Evolutionary conservation across 2,797 vertebrate genomes (phyloP).

Genomic region (Megaceryle alcyon): DNA sequence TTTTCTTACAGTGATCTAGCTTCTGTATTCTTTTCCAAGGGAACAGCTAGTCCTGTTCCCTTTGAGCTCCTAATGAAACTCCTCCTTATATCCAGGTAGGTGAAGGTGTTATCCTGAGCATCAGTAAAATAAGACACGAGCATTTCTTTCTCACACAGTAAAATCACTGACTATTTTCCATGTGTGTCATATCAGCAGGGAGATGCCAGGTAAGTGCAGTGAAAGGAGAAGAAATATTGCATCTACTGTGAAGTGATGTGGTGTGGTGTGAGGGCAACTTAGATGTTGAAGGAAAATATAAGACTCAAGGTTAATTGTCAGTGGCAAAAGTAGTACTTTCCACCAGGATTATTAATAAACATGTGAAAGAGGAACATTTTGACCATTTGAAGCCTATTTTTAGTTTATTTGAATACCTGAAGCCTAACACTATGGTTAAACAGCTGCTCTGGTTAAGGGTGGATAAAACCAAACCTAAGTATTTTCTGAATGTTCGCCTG

Average conservation of each 20-base stretch:
- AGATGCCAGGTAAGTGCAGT: background rate
- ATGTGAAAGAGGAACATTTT: background rate
- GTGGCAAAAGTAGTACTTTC: background rate
- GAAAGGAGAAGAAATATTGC: background rate
- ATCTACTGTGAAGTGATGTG: background rate
- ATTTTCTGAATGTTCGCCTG: background rate
- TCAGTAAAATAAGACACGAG: background rate
- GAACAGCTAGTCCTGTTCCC: background rate
- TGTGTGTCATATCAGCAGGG: background rate
- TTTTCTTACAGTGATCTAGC: background rate
- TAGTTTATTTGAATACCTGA: background rate
- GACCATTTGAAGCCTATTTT: conserved; percentile 20
- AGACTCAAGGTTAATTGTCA: background rate
- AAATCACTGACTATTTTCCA: background rate
- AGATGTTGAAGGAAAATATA: background rate
- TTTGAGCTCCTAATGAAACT: background rate
- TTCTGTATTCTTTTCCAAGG: background rate
- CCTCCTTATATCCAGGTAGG: background rate
- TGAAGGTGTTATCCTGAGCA: background rate
- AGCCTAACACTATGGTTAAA: background rate
- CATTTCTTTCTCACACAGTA: background rate
- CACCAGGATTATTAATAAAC: conserved; percentile 41
- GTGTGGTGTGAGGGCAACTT: background rate
- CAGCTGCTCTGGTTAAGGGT: background rate
- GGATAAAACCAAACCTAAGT: background rate